These are phyloP conservation scores for Allacma fusca DNA, from an alignment of 2,888 invertebrate species.

Conservation along the genomic window DNA sequence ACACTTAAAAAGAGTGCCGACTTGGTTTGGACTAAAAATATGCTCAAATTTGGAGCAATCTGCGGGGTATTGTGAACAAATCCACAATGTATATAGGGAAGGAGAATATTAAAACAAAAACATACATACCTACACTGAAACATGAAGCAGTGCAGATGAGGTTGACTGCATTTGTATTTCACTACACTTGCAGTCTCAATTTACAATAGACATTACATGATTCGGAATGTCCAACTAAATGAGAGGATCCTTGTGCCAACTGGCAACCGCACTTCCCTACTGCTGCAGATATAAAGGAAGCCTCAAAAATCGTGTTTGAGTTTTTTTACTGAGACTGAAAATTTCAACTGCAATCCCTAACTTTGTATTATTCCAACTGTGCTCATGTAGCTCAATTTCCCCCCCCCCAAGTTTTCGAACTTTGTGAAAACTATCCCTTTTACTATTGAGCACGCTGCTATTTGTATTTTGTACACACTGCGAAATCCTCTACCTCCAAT, in stretches of 20 bases:
- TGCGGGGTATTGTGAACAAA: not conserved
- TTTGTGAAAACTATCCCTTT: too few species aligned
- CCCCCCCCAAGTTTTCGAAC: too few species aligned
- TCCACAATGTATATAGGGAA: not conserved
- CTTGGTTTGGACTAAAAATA: constrained; percentile 13
- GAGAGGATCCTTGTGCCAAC: not conserved
- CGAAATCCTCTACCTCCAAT: too few species aligned
- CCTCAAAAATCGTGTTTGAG: too few species aligned
- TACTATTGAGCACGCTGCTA: too few species aligned
- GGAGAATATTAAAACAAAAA: not conserved
- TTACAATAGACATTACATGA: not conserved
- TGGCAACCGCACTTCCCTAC: not conserved
- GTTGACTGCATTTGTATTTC: not conserved
- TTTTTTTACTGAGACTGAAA: too few species aligned
- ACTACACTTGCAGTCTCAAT: not conserved
- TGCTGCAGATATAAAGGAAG: too few species aligned
- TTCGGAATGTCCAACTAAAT: not conserved
- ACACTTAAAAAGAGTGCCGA: not conserved
- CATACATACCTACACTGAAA: not conserved
- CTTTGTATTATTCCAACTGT: too few species aligned
- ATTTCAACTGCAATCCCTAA: too few species aligned
- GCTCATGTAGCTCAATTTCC: too few species aligned
- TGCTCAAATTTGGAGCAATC: not conserved
- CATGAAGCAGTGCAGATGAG: not conserved
- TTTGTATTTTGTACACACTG: too few species aligned